Conservation (phyloP, 1,140 invertebrate species). For the Mercenaria mercenaria region DNA sequence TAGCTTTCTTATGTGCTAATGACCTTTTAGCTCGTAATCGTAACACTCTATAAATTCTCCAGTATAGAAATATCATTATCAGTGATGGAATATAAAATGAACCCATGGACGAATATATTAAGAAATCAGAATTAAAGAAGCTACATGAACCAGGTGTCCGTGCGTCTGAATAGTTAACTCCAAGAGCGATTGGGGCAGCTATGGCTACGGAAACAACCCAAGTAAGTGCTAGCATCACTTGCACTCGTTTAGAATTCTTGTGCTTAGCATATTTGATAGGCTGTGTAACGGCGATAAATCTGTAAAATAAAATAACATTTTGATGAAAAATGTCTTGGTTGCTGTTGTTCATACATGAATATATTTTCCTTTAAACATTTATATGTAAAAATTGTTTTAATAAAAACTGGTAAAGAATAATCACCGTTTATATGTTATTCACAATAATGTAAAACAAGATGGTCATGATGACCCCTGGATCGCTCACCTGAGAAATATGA, state of each 20-base stretch:
- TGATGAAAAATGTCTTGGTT: no score
- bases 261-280: slow-evolving; percentile 99
- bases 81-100: slow-evolving; percentile 99
- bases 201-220: slow-evolving; percentile 99
- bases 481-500: no score
- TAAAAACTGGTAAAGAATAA: no score
- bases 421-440: no score
- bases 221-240: slow-evolving; percentile 97
- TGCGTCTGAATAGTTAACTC: slow-evolving; percentile 90
- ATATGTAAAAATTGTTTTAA: no score
- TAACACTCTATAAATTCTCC: slow-evolving; percentile 97
- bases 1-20: slow-evolving; percentile 56
- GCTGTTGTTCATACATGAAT: no score
- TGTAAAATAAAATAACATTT: slow-evolving; percentile 86
- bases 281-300: slow-evolving; percentile 99
- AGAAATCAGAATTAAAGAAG: slow-evolving; percentile 99
- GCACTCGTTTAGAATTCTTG: slow-evolving; percentile 98
- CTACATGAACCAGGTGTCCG: slow-evolving; percentile 89
- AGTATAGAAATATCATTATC: slow-evolving; percentile 99
- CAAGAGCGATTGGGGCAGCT: slow-evolving; percentile 98
- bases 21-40: slow-evolving; percentile 90
- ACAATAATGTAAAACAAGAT: no score
- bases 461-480: no score
- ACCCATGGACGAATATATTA: slow-evolving; percentile 98
- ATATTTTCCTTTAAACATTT: no score